Percentiles rank a stretch among this genome's conserved stretches.
Evolutionary conservation across 2,797 vertebrate genomes (phyloP).

Genomic region (Melanogrammus aeglefinus): DNA sequence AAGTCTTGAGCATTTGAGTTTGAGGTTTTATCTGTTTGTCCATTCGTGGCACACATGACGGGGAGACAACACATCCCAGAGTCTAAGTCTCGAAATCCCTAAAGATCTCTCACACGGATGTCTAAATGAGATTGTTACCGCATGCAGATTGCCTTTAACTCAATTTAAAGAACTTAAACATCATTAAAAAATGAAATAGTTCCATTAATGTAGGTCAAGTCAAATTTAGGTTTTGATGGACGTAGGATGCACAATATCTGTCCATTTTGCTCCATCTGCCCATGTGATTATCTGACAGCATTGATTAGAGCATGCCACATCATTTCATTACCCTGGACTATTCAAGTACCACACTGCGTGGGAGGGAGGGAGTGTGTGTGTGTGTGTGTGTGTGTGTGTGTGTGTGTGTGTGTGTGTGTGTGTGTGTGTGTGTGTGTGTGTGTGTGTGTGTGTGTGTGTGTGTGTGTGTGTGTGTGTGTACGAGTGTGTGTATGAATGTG

Average conservation of each 20-base stretch:
- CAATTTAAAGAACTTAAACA: no score
- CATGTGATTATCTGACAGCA: conserved; percentile 36
- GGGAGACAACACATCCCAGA: not conserved
- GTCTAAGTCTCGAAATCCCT: not conserved
- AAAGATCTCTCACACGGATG: not conserved
- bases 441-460: no score
- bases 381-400: no score
- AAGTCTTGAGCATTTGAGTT: not conserved
- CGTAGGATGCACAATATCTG: conserved; percentile 32
- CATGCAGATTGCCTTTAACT: not conserved
- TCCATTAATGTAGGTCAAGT: no score
- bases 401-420: no score
- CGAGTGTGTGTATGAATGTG: no score
- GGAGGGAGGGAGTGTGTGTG: no score
- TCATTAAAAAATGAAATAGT: no score
- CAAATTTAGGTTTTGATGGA: no score
- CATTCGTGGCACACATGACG: no score
- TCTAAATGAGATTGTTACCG: not conserved
- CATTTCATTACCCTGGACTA: conserved; percentile 21
- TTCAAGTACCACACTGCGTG: conserved; percentile 21
- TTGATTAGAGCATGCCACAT: conserved; percentile 32
- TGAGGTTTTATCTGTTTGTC: not conserved
- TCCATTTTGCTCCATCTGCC: conserved; percentile 31
- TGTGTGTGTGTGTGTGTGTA: no score
- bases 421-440: no score